Percentiles rank a stretch among this genome's conserved stretches.
These are phyloP conservation scores for Pseudomyrmex concolor DNA, from an alignment of 1,140 invertebrate species.

Conservation along the genomic window DNA sequence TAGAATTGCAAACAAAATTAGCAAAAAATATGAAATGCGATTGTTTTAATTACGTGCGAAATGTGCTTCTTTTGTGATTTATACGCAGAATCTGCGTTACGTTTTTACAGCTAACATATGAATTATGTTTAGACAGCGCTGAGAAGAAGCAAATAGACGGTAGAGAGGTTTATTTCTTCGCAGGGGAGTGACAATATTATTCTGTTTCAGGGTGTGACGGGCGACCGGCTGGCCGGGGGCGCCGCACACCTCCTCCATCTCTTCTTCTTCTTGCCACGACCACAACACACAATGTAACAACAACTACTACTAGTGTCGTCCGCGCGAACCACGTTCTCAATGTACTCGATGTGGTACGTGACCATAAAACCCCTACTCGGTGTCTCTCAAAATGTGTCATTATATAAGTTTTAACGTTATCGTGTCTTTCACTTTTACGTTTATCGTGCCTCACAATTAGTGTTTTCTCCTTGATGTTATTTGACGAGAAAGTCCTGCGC, in stretches of 20 bases:
- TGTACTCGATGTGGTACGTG: constrained; percentile 85
- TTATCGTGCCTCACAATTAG: constrained; percentile 78
- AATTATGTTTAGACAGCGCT: constrained; percentile 53
- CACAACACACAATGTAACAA: constrained; percentile 84
- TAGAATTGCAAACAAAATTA: background rate
- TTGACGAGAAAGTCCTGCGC: constrained; percentile 67
- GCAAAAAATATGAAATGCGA: background rate
- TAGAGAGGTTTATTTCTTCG: constrained; percentile 69
- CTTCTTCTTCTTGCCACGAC: constrained; percentile 84
- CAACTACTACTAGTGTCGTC: constrained; percentile 82
- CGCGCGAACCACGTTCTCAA: constrained; percentile 83
- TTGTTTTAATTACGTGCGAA: constrained; percentile 7
- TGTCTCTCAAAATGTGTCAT: constrained; percentile 81
- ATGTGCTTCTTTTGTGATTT: background rate
- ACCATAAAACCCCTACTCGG: constrained; percentile 81
- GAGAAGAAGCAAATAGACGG: constrained; percentile 52
- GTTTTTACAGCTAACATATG: background rate
- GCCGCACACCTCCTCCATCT: constrained; percentile 84
- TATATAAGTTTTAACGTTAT: constrained; percentile 77
- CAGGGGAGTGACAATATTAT: constrained; percentile 83
- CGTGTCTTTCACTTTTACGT: constrained; percentile 75
- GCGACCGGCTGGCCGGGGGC: constrained; percentile 85
- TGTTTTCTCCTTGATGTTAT: constrained; percentile 74
- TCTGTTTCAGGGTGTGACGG: constrained; percentile 85
- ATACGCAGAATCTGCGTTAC: too few relatives aligned